phyloP scores from a whole-genome alignment of 2,113 vertebrate genomes.

The Rhipidura dahli region DNA sequence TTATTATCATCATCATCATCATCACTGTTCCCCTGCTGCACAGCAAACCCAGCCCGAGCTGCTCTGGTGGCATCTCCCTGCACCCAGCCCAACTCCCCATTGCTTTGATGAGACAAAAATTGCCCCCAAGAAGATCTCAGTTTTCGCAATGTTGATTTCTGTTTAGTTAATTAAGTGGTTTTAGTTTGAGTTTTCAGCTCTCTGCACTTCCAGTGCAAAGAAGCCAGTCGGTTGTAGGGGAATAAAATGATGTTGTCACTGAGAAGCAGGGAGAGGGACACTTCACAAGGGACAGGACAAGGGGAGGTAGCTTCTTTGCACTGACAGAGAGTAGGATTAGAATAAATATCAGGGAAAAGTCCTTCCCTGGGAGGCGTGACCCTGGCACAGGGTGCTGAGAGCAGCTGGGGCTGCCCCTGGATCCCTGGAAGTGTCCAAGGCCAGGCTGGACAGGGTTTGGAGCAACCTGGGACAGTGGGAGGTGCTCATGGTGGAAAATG shows the following conservation, averaged over 20 bases:
- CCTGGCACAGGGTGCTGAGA: background rate
- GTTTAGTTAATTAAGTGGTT: conserved; percentile 20
- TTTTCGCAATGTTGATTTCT: background rate
- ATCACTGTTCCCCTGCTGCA: conserved; percentile 2
- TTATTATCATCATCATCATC: background rate
- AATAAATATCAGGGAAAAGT: background rate
- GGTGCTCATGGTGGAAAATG: background rate
- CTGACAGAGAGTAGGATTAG: background rate
- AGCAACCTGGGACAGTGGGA: accelerated
- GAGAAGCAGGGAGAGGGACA: background rate
- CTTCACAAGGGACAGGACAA: background rate
- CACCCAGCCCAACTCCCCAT: conserved; percentile 5
- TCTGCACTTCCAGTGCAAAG: background rate
- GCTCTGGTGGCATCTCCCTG: conserved; percentile 18
- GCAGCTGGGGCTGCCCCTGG: background rate
- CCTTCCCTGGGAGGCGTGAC: accelerated
- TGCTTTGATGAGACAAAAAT: conserved; percentile 8
- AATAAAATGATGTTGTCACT: background rate
- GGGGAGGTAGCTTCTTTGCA: background rate
- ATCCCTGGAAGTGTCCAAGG: background rate
- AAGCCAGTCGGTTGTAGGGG: background rate
- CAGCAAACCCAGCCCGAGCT: background rate
- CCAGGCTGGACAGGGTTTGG: accelerated
- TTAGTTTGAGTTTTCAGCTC: background rate
- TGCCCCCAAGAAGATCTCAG: conserved; percentile 5